Base-by-base conservation (phyloP, 2,888 invertebrate genomes). In the Lasius fuliginosus region DNA sequence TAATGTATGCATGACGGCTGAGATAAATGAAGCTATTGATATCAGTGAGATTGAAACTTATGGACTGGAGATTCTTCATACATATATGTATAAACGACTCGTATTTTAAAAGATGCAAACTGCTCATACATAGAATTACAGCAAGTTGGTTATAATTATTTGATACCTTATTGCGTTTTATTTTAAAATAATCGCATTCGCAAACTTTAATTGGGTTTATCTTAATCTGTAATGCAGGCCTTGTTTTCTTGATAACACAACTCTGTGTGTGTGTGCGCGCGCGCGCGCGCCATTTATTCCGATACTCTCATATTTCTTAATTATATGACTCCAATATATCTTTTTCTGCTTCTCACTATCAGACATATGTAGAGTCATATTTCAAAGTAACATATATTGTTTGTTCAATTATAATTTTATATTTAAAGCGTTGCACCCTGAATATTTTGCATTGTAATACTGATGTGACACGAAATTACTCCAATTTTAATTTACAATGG, bases 401-500 rank as follows among this genome's bases (percentile, higher is more conserved):
- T 60, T 1, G 36, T 40, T 58, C 42, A 23, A 68, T 68, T 56
- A n/a, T 40, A 9, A 56, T 42, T 75, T 11, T 27, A 8, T 42
- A 56, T 58, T 58, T 60, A 30, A 42, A 60, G 11, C 33, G n/a
- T 58, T 46, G 5, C 12, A 60, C 12, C 8, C 40, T 46, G 18
- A 46, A 79, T 46, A 73, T 71, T 73, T 81, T 46, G 23, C 15
- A 40, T 67, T 67, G 40, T 68, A 68, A n/a, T 49, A 23, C 46
- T 18, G 15, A 18, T 60, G 58, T 53, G 33, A 23, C 27, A 60
- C 42, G 46, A 81, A 60, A 73, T 60, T 60, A 73, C 12, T 36
- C 12, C 12, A 27, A 73, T 71, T 79, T 42, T 79, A 79, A 42
- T 60, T 69, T 60, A 27, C 62, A 77, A 68, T 71, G 60, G 46